These are phyloP conservation scores for Pinna nobilis DNA, from an alignment of 1,140 invertebrate genomes.

Conservation along the genomic window DNA sequence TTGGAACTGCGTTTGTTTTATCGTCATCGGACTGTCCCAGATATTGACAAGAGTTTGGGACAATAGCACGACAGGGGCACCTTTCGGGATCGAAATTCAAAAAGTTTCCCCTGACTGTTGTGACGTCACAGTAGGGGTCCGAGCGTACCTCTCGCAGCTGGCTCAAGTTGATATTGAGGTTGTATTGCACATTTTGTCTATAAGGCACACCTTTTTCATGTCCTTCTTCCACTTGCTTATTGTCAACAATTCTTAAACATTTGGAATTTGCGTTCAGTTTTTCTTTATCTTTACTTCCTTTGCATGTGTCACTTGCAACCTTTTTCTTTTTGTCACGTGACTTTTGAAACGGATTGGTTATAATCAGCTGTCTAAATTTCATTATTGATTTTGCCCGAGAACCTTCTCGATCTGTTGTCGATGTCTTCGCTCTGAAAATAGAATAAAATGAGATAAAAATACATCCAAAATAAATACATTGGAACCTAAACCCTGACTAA, in stretches of 20 bases:
- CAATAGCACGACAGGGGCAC: background rate
- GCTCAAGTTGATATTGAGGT: background rate
- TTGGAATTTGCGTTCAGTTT: background rate
- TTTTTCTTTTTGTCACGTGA: slow-evolving; percentile 35
- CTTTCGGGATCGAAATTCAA: background rate
- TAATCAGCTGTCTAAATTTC: slow-evolving; percentile 42
- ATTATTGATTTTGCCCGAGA: slow-evolving; percentile 13
- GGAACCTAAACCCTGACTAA: too few relatives aligned
- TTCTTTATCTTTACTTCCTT: background rate
- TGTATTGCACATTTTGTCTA: slow-evolving; percentile 11
- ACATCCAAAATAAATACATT: too few relatives aligned
- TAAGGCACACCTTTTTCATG: slow-evolving; percentile 1
- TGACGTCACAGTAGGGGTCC: background rate
- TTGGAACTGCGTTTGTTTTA: slow-evolving; percentile 40
- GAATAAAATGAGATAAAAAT: too few relatives aligned
- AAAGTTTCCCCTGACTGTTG: slow-evolving; percentile 1
- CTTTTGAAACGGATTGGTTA: slow-evolving; percentile 30
- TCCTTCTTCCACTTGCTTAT: background rate
- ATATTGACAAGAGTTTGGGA: slow-evolving; percentile 6
- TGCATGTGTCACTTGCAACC: background rate
- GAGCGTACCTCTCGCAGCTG: background rate
- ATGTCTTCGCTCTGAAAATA: too few relatives aligned
- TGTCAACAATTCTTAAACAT: background rate
- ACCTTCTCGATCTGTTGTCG: too few relatives aligned
- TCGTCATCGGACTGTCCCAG: background rate